phyloP scores from a whole-genome alignment of 2,888 invertebrate species.

The Eucriotettix oculatus region DNA sequence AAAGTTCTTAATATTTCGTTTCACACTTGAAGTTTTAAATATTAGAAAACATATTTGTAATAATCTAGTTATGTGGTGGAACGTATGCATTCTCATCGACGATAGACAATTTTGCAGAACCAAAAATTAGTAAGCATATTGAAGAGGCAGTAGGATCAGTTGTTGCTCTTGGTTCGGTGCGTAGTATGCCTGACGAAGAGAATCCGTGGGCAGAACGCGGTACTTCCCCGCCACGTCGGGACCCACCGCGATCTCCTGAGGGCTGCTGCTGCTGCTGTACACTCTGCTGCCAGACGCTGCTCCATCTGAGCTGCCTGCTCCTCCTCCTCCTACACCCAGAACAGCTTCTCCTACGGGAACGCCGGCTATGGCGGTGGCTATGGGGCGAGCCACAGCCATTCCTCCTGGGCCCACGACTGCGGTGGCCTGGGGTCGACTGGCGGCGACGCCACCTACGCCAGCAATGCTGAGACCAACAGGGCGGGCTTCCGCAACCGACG shows the following conservation, averaged over 20 bases:
- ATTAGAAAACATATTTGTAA: no score
- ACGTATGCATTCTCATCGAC: no score
- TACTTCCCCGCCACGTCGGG: conserved; percentile 4
- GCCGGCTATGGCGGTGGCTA: conserved; percentile 60
- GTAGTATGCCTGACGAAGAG: not conserved
- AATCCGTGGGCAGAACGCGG: not conserved
- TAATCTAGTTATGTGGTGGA: no score
- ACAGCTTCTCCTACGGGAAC: conserved; percentile 34
- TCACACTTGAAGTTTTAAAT: no score
- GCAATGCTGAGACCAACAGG: conserved; percentile 51
- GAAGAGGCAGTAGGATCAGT: no score
- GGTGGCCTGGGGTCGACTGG: conserved; percentile 51
- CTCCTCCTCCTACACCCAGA: conserved; percentile 19
- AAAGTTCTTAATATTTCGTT: no score
- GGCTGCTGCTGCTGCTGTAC: not conserved
- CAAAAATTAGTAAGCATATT: no score
- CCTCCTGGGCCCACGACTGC: conserved; percentile 54
- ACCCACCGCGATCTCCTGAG: conserved; percentile 1
- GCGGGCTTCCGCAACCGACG: conserved; percentile 57
- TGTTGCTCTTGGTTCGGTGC: not conserved
- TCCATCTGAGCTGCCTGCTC: not conserved
- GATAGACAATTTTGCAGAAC: no score
- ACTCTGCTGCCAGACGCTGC: not conserved
- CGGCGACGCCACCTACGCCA: conserved; percentile 50
- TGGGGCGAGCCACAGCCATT: conserved; percentile 49